Conservation (phyloP, 2,888 invertebrate genomes). For the Hybos culiciformis region DNA sequence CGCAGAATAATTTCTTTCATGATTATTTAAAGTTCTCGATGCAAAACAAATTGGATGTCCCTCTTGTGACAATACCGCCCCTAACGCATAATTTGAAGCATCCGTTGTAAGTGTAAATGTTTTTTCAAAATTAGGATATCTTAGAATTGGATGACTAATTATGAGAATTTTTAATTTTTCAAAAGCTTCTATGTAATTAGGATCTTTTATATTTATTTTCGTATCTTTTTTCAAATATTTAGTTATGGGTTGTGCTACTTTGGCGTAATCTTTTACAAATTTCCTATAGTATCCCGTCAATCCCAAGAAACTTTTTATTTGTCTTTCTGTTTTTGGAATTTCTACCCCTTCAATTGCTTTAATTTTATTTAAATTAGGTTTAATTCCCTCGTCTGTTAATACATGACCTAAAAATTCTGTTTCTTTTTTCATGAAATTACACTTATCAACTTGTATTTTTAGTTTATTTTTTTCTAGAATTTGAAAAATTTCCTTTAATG, state of each 20-base stretch:
- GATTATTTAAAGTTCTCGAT: slow-evolving; percentile 1
- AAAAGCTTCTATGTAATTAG: slow-evolving; percentile 1
- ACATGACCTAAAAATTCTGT: slow-evolving; percentile 12
- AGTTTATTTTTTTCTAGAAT: too few relatives aligned
- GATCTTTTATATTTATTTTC: slow-evolving; percentile 4
- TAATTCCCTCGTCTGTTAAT: slow-evolving; percentile 10
- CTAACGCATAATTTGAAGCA: slow-evolving; percentile 7
- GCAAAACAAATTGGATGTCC: background rate
- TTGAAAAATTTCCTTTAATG: too few relatives aligned
- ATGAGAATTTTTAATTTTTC: slow-evolving; percentile 2
- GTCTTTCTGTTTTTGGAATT: slow-evolving; percentile 7
- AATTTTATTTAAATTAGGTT: slow-evolving; percentile 11
- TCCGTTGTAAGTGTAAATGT: slow-evolving; percentile 5
- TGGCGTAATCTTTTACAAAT: slow-evolving; percentile 7
- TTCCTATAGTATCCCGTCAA: slow-evolving; percentile 10
- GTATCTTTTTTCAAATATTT: slow-evolving; percentile 4
- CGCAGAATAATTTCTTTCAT: slow-evolving; percentile 1
- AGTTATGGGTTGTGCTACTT: slow-evolving; percentile 5
- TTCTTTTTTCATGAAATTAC: slow-evolving; percentile 9
- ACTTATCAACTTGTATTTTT: slow-evolving; percentile 13
- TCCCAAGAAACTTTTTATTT: slow-evolving; percentile 9
- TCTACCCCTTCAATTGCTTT: slow-evolving; percentile 5
- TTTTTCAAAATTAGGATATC: slow-evolving; percentile 8
- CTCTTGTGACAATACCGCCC: slow-evolving; percentile 3
- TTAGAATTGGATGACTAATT: background rate